These are phyloP conservation scores for Muscicapa adusta DNA, from an alignment of 2,113 vertebrate genomes.

Conservation along the genomic window DNA sequence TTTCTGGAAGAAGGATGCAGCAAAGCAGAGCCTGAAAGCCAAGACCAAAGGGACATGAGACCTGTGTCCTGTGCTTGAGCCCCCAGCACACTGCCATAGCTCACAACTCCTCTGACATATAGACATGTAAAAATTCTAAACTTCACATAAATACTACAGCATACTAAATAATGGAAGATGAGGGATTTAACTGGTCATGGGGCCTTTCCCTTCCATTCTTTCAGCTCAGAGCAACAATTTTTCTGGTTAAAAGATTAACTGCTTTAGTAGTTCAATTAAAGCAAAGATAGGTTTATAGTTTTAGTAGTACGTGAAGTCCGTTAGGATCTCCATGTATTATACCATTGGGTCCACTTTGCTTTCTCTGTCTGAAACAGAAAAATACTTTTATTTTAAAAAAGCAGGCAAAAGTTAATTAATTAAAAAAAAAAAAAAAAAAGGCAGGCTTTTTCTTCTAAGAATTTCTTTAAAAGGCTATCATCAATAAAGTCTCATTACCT, in stretches of 20 bases:
- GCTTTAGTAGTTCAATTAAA: constrained; percentile 44
- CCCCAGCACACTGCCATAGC: neutral
- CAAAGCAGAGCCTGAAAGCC: neutral
- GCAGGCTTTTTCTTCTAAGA: neutral
- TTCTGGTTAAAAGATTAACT: constrained; percentile 4
- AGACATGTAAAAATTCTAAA: neutral
- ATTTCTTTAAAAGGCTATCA: neutral
- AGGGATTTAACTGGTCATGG: neutral
- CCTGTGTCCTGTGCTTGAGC: neutral
- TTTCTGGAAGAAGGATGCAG: neutral
- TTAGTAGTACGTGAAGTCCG: neutral
- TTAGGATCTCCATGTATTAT: neutral
- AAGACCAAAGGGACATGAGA: neutral
- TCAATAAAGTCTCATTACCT: neutral
- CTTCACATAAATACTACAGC: neutral
- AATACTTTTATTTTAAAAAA: neutral
- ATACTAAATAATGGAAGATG: neutral
- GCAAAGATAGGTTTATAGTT: constrained; percentile 32
- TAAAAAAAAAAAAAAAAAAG: neutral
- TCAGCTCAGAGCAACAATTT: neutral
- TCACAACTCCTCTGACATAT: neutral
- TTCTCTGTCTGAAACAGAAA: neutral
- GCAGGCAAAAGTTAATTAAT: neutral
- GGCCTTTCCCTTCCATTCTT: neutral
- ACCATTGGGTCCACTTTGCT: neutral